Percentiles rank a stretch among this genome's conserved stretches.
These are phyloP conservation scores for Masticophis lateralis DNA, from an alignment of 2,797 vertebrate genomes.

Conservation along the genomic window DNA sequence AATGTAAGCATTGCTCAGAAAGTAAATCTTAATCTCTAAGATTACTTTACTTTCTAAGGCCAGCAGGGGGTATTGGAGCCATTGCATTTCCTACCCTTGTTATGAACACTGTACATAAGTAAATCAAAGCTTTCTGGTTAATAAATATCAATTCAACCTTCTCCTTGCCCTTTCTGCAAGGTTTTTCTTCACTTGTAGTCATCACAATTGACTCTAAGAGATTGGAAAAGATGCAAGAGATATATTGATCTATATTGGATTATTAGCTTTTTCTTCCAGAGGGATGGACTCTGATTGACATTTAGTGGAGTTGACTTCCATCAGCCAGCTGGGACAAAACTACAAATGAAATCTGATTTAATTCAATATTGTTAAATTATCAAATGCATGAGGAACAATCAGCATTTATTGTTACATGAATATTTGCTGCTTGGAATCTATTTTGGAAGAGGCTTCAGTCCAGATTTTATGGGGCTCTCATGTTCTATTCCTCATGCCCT, in stretches of 20 bases:
- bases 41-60: not conserved
- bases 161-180: not conserved
- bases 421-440: not conserved
- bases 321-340: not conserved
- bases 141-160: not conserved
- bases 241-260: not conserved
- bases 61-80: not conserved
- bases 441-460: not conserved
- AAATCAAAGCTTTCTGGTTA: not conserved
- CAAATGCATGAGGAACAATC: not conserved
- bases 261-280: not conserved
- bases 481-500: not conserved
- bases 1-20: not conserved
- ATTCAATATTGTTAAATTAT: not conserved
- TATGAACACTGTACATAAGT: not conserved
- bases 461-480: not conserved
- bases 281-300: not conserved
- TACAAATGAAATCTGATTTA: not conserved
- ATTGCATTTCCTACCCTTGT: not conserved
- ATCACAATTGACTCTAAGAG: not conserved
- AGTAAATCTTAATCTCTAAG: not conserved
- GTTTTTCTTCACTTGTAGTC: not conserved
- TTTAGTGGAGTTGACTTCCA: not conserved
- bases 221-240: not conserved
- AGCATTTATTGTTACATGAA: not conserved